Evolutionary conservation across 2,888 invertebrate species (phyloP), one percentile per base, ranked within the genome.

Genomic region (Tetanocera ferruginea): DNA sequence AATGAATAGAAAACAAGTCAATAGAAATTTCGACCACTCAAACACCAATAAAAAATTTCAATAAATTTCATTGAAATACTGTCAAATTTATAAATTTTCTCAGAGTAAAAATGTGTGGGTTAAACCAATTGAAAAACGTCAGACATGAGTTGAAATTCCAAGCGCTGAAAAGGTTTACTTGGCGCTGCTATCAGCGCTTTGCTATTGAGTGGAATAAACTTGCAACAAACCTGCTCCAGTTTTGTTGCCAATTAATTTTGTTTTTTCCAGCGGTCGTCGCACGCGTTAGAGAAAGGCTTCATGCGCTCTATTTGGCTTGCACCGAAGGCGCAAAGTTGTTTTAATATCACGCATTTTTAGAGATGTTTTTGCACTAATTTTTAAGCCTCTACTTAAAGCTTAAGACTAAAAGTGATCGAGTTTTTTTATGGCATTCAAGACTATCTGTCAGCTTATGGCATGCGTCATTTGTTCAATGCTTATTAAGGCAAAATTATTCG

Each of bases 281-380:
- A 78, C 78, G 78, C 75, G 71, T 71, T 57, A 55, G 77, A 66
- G 79, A 79, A 79, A 79, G 76, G 79, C 74, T 64, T 64, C 23
- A 31, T 72, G 60, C 67, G 43, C n/a, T 23, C 67, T 19, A 19
- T 67, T 64, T 57, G 72, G 57, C 72, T 4, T 9, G n/a, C 19
- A 60, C 60, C 43, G 43, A 43, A 43, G 43, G 43, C 43, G 25
- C 28, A 60, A 60, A 60, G 28, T 60, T 28, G 25, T 23, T 19
- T 28, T 60, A 28, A 28, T 60, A 14, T 43, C 43, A 43, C 43
- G 43, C 43, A 43, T 43, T 43, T 43, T 43, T 43, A 43, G 43
- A 43, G 9, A 9, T 43, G 43, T 43, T 43, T 43, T 43, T 43
- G 9, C 43, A 14, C 9, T 43, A 43, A 43, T 43, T 43, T 43